Base-by-base conservation (phyloP, 2,113 vertebrate genomes). In the Machaerirhynchus nigripectus region DNA sequence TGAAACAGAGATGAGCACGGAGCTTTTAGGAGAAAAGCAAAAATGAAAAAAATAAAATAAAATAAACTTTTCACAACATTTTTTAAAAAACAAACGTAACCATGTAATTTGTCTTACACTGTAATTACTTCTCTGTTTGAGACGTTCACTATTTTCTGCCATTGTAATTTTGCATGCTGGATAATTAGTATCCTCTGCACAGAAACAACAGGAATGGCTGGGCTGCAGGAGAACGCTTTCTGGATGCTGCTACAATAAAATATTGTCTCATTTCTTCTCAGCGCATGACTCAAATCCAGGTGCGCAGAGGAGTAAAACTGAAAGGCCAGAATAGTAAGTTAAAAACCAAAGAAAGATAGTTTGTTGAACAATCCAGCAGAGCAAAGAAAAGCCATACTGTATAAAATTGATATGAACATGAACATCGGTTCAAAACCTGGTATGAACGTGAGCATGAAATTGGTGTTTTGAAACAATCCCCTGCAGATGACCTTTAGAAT, bases 181-280 rank as follows among this genome's bases (percentile, higher is more conserved):
- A 84, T 93, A 96, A 95, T 97, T 83, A 94, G 40, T 42, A 95
- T 84, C 87, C 87, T 94, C 70, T 80, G 67, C 82, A 86, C 67
- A 80, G 90, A 70, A 96, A 70, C 84, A 96, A 70, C 82, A 67
- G 71, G 84, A 92, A 80, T 27, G 90, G 42, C 68, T 94, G 55
- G 75, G 79, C 2, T 1, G 52, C 64, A 59, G 57, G 42, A 78
- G 68, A 67, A 52, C 0, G 2, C 33, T 71, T 89, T 40, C 71
- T 84, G 90, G 70, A 80, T 90, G 11, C 5, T 75, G 89, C 50
- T 86, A 30, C 75, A 90, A 70, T 81, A 75, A 93, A 90, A 50
- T 1, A 13, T 55, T 56, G 63, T 77, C 70, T 89, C 82, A 17
- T 23, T 83, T 76, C 30, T 86, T 86, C 82, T 87, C 59, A 56